Evolutionary conservation across 2,888 invertebrate genomes (phyloP).

Genomic region (Acanthosepion lycidas): DNA sequence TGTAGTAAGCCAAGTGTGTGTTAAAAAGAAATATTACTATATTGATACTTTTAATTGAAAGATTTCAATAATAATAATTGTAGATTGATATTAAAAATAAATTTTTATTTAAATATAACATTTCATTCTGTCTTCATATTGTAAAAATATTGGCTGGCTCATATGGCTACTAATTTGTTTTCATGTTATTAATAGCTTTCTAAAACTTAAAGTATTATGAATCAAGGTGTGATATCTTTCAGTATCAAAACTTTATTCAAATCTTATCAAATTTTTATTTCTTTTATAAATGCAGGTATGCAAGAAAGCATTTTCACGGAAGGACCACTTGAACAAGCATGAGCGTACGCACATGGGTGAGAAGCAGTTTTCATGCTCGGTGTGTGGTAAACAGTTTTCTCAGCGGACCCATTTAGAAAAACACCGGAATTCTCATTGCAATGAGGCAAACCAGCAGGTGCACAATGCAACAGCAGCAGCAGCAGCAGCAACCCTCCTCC

Average conservation of each 20-base stretch:
- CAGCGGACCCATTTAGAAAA: conserved; percentile 41
- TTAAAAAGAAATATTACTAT: no score
- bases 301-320: conserved; percentile 79
- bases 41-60: no score
- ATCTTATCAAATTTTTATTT: neutral
- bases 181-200: no score
- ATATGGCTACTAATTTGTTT: no score
- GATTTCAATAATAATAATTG: no score
- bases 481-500: neutral
- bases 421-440: conserved; percentile 34
- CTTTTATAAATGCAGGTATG: conserved; percentile 79
- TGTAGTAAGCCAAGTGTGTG: no score
- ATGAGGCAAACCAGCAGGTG: conserved; percentile 24
- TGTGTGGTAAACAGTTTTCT: conserved; percentile 40
- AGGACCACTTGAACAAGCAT: conserved; percentile 78
- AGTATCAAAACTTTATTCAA: neutral
- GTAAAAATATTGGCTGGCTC: no score
- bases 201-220: no score
- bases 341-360: conserved; percentile 37
- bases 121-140: no score
- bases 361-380: conserved; percentile 24
- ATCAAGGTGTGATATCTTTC: no score
- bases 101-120: no score
- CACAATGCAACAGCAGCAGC: neutral
- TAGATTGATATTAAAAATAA: no score